Conservation (phyloP, 2,113 vertebrate genomes). For the Aegotheles bennettii region DNA sequence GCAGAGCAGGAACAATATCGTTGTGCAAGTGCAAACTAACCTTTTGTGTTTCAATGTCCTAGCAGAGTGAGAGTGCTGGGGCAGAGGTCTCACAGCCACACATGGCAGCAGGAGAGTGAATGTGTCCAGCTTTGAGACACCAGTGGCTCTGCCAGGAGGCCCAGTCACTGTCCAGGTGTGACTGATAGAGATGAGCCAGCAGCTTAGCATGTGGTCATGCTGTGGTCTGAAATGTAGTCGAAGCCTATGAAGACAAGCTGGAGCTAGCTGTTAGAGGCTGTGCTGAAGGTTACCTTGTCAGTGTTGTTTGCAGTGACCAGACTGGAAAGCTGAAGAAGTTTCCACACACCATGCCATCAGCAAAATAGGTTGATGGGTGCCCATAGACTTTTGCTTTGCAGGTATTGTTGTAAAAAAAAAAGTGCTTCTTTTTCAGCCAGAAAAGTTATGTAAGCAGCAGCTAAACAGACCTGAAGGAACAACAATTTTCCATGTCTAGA, state of each 20-base stretch:
- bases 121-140: neutral
- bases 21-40: neutral
- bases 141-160: neutral
- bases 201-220: neutral
- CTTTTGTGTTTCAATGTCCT: rapidly evolving
- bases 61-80: neutral
- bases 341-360: neutral
- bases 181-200: neutral
- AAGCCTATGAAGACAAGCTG: neutral
- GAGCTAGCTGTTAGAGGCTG: neutral
- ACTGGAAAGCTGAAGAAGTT: neutral
- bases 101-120: neutral
- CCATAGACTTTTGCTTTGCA: neutral
- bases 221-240: neutral
- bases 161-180: too few species aligned
- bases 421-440: neutral
- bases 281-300: neutral
- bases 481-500: neutral
- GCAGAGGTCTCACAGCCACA: neutral
- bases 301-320: neutral
- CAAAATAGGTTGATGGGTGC: rapidly evolving
- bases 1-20: neutral
- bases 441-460: neutral
- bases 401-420: neutral
- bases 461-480: neutral